These are phyloP conservation scores for Paramormyrops kingsleyae DNA, from an alignment of 2,113 vertebrate species.

Conservation along the genomic window DNA sequence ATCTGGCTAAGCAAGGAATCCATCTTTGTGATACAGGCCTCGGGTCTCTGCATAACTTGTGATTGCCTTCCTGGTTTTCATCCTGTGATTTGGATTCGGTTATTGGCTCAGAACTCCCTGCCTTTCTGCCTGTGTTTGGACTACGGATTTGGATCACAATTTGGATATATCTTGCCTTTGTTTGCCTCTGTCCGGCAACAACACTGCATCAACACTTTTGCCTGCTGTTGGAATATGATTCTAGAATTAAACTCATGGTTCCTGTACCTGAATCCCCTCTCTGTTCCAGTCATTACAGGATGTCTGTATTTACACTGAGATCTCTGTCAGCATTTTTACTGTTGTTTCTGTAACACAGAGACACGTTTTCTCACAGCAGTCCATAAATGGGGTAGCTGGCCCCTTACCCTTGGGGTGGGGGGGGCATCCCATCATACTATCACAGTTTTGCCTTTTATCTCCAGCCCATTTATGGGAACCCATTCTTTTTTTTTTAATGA, in stretches of 20 bases:
- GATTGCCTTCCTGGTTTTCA: neutral
- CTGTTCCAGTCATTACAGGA: neutral
- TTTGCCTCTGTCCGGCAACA: neutral
- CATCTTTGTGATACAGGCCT: neutral
- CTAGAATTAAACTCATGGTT: neutral
- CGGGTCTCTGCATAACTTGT: neutral
- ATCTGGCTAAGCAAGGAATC: neutral
- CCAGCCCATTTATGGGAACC: constrained; percentile 1
- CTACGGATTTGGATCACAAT: neutral
- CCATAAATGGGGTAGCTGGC: neutral
- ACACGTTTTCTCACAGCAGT: constrained; percentile 9
- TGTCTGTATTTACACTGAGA: neutral
- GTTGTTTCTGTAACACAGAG: neutral
- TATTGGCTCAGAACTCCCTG: neutral
- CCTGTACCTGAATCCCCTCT: neutral
- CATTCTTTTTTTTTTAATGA: neutral
- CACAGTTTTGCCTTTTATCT: constrained; percentile 8
- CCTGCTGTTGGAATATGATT: neutral
- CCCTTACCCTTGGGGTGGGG: neutral
- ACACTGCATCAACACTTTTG: neutral
- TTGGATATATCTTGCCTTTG: neutral
- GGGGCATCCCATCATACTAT: neutral
- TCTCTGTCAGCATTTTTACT: neutral
- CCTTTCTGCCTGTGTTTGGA: neutral
- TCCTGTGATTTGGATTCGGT: neutral